Conservation (phyloP, 2,797 vertebrate species). For the Acipenser ruthenus region DNA sequence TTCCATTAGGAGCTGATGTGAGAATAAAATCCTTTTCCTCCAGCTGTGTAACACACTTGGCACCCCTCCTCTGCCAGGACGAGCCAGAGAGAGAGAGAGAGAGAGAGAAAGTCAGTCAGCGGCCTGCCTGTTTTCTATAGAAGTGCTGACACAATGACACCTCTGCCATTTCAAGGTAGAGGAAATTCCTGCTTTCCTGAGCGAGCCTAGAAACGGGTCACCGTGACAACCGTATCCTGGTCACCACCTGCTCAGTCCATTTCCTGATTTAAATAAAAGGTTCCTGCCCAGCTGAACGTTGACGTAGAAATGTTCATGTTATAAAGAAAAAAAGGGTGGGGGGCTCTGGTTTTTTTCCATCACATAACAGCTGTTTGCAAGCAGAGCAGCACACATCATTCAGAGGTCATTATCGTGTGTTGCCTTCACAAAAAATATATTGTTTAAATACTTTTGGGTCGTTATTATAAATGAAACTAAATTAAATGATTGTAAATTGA, state of each 20-base stretch:
- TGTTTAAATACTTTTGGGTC: no score
- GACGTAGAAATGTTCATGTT: neutral
- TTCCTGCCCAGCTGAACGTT: no score
- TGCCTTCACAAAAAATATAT: no score
- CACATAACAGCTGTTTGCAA: no score
- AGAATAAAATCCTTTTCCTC: conserved; percentile 11
- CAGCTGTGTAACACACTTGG: conserved; percentile 14
- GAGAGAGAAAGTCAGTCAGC: conserved; percentile 3
- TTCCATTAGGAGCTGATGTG: conserved; percentile 8
- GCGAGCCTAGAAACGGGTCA: conserved; percentile 10
- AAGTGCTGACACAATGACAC: neutral
- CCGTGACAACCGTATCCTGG: neutral
- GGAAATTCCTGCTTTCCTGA: conserved; percentile 9
- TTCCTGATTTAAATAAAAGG: neutral
- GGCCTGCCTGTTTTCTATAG: conserved; percentile 9
- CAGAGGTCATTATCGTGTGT: no score
- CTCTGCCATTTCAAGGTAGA: conserved; percentile 4
- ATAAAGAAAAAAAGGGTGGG: neutral
- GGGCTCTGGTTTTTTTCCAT: neutral
- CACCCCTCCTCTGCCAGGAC: conserved; percentile 8
- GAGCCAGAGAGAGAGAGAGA: conserved; percentile 2
- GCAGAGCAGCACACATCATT: no score
- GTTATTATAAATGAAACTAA: no score
- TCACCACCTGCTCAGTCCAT: neutral
- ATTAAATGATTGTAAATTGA: no score